Percentiles rank a stretch among this genome's conserved stretches.
Conservation (phyloP, 2,888 invertebrate genomes). For the Thymelicus acteon region DNA sequence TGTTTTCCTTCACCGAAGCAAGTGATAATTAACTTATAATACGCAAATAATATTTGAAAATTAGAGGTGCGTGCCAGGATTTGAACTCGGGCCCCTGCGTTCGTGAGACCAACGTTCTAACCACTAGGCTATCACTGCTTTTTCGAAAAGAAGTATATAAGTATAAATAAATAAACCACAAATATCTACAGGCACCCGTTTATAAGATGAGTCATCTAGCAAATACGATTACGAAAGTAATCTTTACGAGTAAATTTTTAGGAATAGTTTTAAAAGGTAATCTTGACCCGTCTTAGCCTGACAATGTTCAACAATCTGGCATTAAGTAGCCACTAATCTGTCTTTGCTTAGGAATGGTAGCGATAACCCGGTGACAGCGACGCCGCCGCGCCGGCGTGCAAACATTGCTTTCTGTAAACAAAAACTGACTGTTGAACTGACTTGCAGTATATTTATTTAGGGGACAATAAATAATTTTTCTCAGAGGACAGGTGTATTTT, state of each 20-base stretch:
- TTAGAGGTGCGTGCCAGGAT: too few relatives aligned
- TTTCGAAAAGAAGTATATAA: too few relatives aligned
- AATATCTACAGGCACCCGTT: too few relatives aligned
- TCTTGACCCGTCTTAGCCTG: neutral
- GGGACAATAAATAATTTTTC: neutral
- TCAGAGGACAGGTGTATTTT: too few relatives aligned
- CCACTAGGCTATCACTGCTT: too few relatives aligned
- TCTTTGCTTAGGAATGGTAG: conserved; percentile 30
- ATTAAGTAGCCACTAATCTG: conserved; percentile 29
- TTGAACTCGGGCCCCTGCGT: too few relatives aligned
- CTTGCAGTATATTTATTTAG: conserved; percentile 13
- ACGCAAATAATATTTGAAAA: too few relatives aligned
- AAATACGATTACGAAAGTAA: neutral
- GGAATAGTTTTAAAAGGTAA: conserved; percentile 4
- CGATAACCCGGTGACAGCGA: conserved; percentile 29
- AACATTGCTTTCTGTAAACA: conserved; percentile 29
- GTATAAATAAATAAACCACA: too few relatives aligned
- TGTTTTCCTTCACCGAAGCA: too few relatives aligned
- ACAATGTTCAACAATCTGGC: conserved; percentile 1
- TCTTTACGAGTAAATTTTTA: neutral
- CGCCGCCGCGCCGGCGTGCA: conserved; percentile 25
- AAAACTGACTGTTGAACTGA: conserved; percentile 20
- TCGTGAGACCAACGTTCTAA: too few relatives aligned
- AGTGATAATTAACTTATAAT: too few relatives aligned
- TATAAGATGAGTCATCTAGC: neutral